Conservation (phyloP, 2,797 vertebrate species). For the Geotrypetes seraphini region DNA sequence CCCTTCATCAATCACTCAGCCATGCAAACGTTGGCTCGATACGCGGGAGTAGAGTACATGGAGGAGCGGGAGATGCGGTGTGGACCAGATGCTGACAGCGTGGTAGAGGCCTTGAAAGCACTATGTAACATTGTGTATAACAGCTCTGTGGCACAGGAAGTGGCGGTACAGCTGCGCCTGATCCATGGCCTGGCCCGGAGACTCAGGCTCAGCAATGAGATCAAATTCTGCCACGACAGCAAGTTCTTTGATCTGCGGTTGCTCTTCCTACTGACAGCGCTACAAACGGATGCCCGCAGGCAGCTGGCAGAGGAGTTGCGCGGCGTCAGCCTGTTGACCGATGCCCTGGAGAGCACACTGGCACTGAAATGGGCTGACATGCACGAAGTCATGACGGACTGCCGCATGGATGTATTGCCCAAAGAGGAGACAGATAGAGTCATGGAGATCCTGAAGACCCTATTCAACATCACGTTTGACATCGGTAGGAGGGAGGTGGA, state of each 20-base stretch:
- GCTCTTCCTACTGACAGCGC: slow-evolving; percentile 61
- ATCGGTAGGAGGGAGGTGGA: slow-evolving; percentile 50
- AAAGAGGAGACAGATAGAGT: slow-evolving; percentile 50
- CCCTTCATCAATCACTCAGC: slow-evolving; percentile 52
- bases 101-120: slow-evolving; percentile 64
- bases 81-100: slow-evolving; percentile 23
- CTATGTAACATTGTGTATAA: slow-evolving; percentile 68
- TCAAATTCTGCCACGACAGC: slow-evolving; percentile 39
- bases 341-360: slow-evolving; percentile 51
- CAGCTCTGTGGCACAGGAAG: slow-evolving; percentile 62
- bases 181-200: slow-evolving; percentile 45
- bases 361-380: slow-evolving; percentile 52
- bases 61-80: slow-evolving; percentile 27
- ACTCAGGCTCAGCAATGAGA: slow-evolving; percentile 31
- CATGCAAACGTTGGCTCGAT: slow-evolving; percentile 41
- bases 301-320: slow-evolving; percentile 38
- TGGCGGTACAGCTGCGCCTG: slow-evolving; percentile 54
- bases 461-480: slow-evolving; percentile 64
- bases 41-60: slow-evolving; percentile 39
- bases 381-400: slow-evolving; percentile 43
- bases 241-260: slow-evolving; percentile 68
- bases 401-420: slow-evolving; percentile 33
- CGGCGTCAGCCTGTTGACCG: slow-evolving; percentile 52
- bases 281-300: slow-evolving; percentile 52
- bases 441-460: slow-evolving; percentile 60